These are phyloP conservation scores for Apodemia mormo DNA, from an alignment of 2,888 invertebrate species.

Conservation along the genomic window DNA sequence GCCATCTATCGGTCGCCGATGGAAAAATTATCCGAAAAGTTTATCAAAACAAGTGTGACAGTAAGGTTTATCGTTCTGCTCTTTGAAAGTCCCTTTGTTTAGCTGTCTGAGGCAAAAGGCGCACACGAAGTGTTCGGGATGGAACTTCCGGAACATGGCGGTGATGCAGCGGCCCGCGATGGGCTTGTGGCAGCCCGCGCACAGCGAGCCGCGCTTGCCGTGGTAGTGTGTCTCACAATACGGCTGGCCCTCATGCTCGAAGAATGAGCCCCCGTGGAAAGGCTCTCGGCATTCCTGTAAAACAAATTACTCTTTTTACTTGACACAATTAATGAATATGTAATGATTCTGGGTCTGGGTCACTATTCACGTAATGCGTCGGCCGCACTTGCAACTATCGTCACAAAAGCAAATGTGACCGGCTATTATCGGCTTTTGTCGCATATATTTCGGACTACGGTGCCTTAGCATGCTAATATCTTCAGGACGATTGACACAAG, in stretches of 20 bases:
- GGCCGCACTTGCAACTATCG: too few species aligned
- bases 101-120: slow-evolving; percentile 99
- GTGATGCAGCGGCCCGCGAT: slow-evolving; percentile 99
- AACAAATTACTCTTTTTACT: not conserved
- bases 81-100: slow-evolving; percentile 99
- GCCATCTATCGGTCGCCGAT: slow-evolving; percentile 35
- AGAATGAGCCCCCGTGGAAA: slow-evolving; percentile 98
- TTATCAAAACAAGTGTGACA: slow-evolving; percentile 99
- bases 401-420: too few species aligned
- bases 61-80: slow-evolving; percentile 99
- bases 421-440: too few species aligned
- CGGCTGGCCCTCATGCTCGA: slow-evolving; percentile 98
- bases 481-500: too few species aligned
- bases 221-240: slow-evolving; percentile 99
- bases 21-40: slow-evolving; percentile 89
- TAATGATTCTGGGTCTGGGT: too few species aligned
- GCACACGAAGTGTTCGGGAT: slow-evolving; percentile 99
- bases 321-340: too few species aligned
- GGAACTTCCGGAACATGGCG: slow-evolving; percentile 99
- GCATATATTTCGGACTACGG: too few species aligned
- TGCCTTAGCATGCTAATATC: too few species aligned
- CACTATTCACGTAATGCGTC: too few species aligned
- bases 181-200: slow-evolving; percentile 98
- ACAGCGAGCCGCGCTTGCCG: slow-evolving; percentile 97
- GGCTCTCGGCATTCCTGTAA: slow-evolving; percentile 97